Base-by-base conservation (phyloP, 23 tunicate species). In the Oikopleura albicans region DNA sequence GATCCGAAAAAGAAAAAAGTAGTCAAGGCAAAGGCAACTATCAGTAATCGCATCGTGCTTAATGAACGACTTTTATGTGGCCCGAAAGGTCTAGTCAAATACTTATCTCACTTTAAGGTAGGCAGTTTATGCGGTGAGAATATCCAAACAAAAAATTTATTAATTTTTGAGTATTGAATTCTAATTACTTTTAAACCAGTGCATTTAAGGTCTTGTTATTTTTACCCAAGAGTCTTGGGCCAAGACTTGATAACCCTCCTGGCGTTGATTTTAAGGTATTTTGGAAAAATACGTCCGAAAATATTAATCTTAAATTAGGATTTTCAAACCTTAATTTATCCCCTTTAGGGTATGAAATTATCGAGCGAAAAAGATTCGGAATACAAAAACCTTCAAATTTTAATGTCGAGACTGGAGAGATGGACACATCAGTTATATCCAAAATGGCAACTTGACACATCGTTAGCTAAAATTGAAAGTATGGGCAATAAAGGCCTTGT, bases 401-500 rank as follows among this genome's bases (percentile, higher is more conserved):
- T 71, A 27, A 71, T 71, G 79, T 71, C 79, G 36, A 34, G 79
- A 2, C 35, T 71, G 2, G 79, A 71, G 37, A 16, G 79, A 12
- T 71, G 79, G 79, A 71, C 34, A 2, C 79, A 71, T 37, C 34
- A 71, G 27, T 31, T 71, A 4, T 71, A 71, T 71, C 79, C 79
- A 29, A 71, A 71, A 71, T 71, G 28, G 28, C 27, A 16, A 29
- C 33, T 71, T 34, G 79, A 71, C 79, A 2, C 37, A 29, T 12
- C 36, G 28, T 29, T 71, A 16, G 34, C 27, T 16, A 71, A 71
- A 29, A 71, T 71, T 71, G 79, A 71, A 71, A 12, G 4, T 12
- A 71, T 71, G 79, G 79, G 79, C 79, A 71, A 16, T 2, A 71
- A 71, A 71, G 31, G 79, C 37, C 37, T 71, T 4, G 79, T 71